Evolutionary conservation across 1,140 invertebrate species (phyloP).

Genomic region (Drosophila equinoxialis): DNA sequence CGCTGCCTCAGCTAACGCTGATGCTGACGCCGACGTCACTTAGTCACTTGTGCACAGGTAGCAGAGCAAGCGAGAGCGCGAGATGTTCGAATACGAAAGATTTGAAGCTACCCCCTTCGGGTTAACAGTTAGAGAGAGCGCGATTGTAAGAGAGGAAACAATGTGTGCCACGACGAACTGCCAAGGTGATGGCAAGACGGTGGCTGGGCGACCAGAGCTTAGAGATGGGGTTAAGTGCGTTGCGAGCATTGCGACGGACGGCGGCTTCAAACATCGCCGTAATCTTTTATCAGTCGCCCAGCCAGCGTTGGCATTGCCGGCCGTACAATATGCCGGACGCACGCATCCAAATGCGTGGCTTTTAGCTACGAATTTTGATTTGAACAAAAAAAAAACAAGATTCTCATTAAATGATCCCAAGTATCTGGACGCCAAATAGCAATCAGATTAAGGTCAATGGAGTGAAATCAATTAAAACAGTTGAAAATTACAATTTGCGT

Average conservation of each 20-base stretch:
- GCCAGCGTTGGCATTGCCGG: constrained; percentile 58
- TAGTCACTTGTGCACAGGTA: constrained; percentile 54
- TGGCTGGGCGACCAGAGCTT: background rate
- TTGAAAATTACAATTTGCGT: background rate
- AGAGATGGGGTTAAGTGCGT: constrained; percentile 55
- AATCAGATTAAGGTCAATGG: background rate
- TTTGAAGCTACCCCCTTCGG: constrained; percentile 28
- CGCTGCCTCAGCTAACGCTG: constrained; percentile 23
- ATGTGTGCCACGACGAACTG: constrained; percentile 53
- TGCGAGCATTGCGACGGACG: constrained; percentile 31
- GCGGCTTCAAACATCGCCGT: constrained; percentile 2
- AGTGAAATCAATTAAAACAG: background rate
- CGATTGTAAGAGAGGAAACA: constrained; percentile 24
- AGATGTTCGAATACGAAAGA: background rate
- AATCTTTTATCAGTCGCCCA: constrained; percentile 66
- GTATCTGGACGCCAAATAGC: background rate
- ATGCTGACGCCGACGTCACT: constrained; percentile 40
- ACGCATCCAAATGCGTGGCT: constrained; percentile 2
- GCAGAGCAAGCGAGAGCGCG: constrained; percentile 34
- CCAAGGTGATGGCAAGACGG: constrained; percentile 43
- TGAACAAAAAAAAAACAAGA: background rate
- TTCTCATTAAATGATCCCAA: background rate
- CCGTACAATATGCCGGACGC: background rate
- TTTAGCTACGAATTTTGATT: background rate
- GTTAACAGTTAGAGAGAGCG: constrained; percentile 17